Evolutionary conservation across 2,113 vertebrate species (phyloP), one percentile per base, ranked within the genome.

Genomic region (Psittacara wagleri): DNA sequence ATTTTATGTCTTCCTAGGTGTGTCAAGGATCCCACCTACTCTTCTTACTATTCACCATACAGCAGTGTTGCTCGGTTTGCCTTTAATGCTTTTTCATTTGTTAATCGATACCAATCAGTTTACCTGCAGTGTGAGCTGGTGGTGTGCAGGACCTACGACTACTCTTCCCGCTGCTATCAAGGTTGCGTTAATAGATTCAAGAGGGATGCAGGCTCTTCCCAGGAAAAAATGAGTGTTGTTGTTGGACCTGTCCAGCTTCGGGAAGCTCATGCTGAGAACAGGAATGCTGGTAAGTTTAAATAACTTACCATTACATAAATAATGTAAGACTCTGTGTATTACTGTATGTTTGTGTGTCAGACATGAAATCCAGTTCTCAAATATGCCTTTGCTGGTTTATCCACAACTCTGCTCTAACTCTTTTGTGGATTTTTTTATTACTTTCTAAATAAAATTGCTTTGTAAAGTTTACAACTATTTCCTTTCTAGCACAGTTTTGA

Each of bases 71-170:
- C 96, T 77, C 98, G 91, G 33, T 99, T 99, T 97, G 73, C 72
- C 13, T 99, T 99, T 76, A 97, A 46, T 2, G 87, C 98, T 54
- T 99, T 99, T 94, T 97, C 96, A 7, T 99, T 99, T 83, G 81
- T 98, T 31, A 86, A 94, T 17, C 87, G 69, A 37, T 94, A 98
- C 17, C 94, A 98, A 0, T 59, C 92, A 0, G 98, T 99, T 35
- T 99, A 98, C 94, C 92, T 99, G 86, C 98, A 97, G 80, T 99
- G 99, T 84, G 97, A 98, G 87, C 91, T 99, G 22, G 31, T 96
- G 12, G 96, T 99, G 77, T 99, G 99, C 88, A 88, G 73, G 20
- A 48, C 35, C 7, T 43, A 66, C 0, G 98, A 98, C 91, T 62
- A 20, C 77, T 97, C 97, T 31, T 98, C 98, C 62, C 98, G 93